Evolutionary conservation across 2,888 invertebrate genomes (phyloP).

Genomic region (Augiades crinisus): DNA sequence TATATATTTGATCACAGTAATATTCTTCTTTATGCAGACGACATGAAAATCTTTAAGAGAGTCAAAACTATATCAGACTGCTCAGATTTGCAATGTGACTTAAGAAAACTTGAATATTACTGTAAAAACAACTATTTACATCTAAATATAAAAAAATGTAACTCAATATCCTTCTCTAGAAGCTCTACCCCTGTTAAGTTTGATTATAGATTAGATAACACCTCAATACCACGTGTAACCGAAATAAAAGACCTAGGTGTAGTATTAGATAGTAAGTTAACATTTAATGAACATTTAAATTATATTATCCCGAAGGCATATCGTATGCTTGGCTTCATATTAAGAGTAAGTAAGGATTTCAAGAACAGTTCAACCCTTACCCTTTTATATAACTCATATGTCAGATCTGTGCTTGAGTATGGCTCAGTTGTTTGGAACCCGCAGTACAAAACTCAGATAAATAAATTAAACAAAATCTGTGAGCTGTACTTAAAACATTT

Average conservation of each 20-base stretch:
- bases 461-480: background rate
- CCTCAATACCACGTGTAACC: background rate
- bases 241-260: slow-evolving; percentile 2
- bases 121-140: slow-evolving; percentile 1
- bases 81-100: background rate
- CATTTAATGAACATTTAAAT: slow-evolving; percentile 1
- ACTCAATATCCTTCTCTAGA: background rate
- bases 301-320: slow-evolving; percentile 1
- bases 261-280: background rate
- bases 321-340: slow-evolving; percentile 4
- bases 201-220: background rate
- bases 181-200: background rate
- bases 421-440: slow-evolving; percentile 13
- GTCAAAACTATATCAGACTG: slow-evolving; percentile 3
- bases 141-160: slow-evolving; percentile 9
- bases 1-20: background rate
- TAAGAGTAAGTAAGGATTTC: slow-evolving; percentile 6
- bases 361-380: slow-evolving; percentile 5
- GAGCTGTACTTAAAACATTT: slow-evolving; percentile 1
- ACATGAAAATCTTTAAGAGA: slow-evolving; percentile 11
- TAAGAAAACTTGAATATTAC: background rate
- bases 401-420: slow-evolving; percentile 9
- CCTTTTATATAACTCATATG: slow-evolving; percentile 5
- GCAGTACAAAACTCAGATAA: slow-evolving; percentile 2
- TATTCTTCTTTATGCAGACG: slow-evolving; percentile 1